These are phyloP conservation scores for Mus musculus DNA, from an alignment of 2,113 vertebrate species.

Conservation along the genomic window GRCm39 chr1:152040501-152041000, in stretches of 20 bases:
- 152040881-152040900: slow-evolving; percentile 66
- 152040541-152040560: not conserved
- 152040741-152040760: slow-evolving; percentile 14
- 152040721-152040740: slow-evolving; percentile 19
- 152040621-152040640: slow-evolving; percentile 3
- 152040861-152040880: slow-evolving; percentile 69
- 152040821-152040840: slow-evolving; percentile 54
- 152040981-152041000: not conserved
- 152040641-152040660: not conserved
- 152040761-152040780: slow-evolving; percentile 42
- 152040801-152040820: slow-evolving; percentile 63
- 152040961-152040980: slow-evolving; percentile 73
- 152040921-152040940: slow-evolving; percentile 49
- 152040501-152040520: not conserved
- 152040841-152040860: slow-evolving; percentile 75
- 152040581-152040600: not conserved
- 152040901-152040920: slow-evolving; percentile 36
- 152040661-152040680: not conserved
- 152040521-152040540: not conserved
- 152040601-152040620: not conserved
- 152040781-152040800: slow-evolving; percentile 67
- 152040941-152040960: slow-evolving; percentile 72
- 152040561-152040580: not conserved
- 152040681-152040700: not conserved
- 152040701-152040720: not conserved